Base-by-base conservation (phyloP, 2,888 invertebrate species). In the Erynnis tages region DNA sequence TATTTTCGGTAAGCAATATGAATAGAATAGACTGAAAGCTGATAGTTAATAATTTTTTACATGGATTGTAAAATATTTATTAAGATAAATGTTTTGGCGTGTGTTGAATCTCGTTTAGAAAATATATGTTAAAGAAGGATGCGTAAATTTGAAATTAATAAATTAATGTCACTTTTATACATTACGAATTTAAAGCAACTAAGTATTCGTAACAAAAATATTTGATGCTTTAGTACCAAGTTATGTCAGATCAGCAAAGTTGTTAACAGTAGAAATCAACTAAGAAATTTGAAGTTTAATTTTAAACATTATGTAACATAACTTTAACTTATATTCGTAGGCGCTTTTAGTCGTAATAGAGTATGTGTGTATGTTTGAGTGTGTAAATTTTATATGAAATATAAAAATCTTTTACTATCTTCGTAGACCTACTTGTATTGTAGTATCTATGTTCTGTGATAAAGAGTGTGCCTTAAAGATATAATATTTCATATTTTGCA, bases 371-470 rank as follows among this genome's bases (percentile, higher is more conserved):
- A 50, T 54, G 53, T 44, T 44, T 47, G 45, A 45, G 35, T 25
- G 23, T 49, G 55, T 13, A 23, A 6, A 27, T 34, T 47, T 49
- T 41, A 34, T 41, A 14, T 54, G 16, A 54, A 34, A 38, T 37
- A 49, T 49, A 49, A n/a, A n/a, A n/a, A n/a, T n/a, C 54, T 11
- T 4, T 27, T 6, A 14, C n/a, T 41, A n/a, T 48, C 23, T 30
- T 32, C 8, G 29, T 57, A 56, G 56, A 44, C 48, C 11, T 57
- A 57, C 47, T 55, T 32, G 29, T 60, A 53, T 61, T 57, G 69
- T 78, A 74, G 73, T 67, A 81, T 72, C 69, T 82, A 62, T 76
- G 66, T 79, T 76, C 86, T 87, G 86, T 87, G 86, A 87, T 87
- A 86, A 75, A 71, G 66, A 73, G 63, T 65, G 86, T 86, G 86